Evolutionary conservation across 2,888 invertebrate species (phyloP).

Genomic region (Philaethria dido): DNA sequence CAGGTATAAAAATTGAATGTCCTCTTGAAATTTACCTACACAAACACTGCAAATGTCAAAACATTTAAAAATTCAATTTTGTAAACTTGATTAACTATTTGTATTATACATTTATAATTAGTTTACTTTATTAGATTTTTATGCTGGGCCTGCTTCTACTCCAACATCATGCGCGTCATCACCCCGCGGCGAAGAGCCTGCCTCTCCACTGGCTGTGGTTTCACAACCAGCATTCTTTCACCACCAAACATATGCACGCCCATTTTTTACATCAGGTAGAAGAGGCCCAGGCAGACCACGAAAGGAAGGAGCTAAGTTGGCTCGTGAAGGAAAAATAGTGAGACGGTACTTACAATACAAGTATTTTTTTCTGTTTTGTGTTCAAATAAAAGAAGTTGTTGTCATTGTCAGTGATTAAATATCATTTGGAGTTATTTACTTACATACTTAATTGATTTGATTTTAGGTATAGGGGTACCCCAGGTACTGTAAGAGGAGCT

Average conservation of each 20-base stretch:
- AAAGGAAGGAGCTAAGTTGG: constrained; percentile 86
- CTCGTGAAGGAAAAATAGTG: constrained; percentile 79
- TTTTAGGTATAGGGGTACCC: constrained; percentile 67
- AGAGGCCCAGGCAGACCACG: constrained; percentile 92
- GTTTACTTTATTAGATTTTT: constrained; percentile 63
- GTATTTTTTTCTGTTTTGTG: too few species aligned
- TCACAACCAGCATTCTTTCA: constrained; percentile 74
- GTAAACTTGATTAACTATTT: not conserved
- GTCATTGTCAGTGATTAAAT: not conserved
- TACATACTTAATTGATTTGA: not conserved
- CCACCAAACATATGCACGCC: constrained; percentile 73
- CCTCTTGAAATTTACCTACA: too few species aligned
- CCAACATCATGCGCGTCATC: constrained; percentile 86
- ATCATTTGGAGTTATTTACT: not conserved
- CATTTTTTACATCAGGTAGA: constrained; percentile 83
- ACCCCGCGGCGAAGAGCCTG: constrained; percentile 85
- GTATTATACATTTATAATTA: not conserved
- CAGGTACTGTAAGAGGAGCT: constrained; percentile 79
- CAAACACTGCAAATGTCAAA: not conserved
- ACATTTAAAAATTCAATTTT: not conserved
- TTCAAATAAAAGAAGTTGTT: not conserved
- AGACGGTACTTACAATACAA: constrained; percentile 61
- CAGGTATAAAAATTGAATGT: constrained; percentile 62
- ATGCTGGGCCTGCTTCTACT: constrained; percentile 86
- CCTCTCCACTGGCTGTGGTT: constrained; percentile 81